Conservation (phyloP, 2,888 invertebrate genomes). For the Cephus runcator region DNA sequence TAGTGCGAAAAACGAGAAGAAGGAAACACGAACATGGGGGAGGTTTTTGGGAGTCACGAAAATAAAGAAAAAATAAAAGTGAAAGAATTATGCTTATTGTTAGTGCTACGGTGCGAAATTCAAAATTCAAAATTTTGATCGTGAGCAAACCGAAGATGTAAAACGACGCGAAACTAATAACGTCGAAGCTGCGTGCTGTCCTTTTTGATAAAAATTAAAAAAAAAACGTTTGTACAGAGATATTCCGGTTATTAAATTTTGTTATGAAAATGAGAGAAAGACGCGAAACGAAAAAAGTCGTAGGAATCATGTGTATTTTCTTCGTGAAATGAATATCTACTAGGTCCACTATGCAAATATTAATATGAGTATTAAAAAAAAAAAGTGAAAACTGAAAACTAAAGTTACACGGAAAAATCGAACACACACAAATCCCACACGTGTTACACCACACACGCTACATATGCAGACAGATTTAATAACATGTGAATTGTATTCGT, state of each 20-base stretch:
- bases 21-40: not conserved
- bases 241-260: conserved; percentile 66
- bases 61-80: conserved; percentile 22
- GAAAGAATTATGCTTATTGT: conserved; percentile 14
- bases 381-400: conserved; percentile 25
- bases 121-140: conserved; percentile 65
- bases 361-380: conserved; percentile 53
- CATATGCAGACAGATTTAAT: conserved; percentile 21
- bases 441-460: not conserved
- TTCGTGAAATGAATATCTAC: conserved; percentile 58
- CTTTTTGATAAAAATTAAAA: conserved; percentile 55
- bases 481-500: conserved; percentile 62
- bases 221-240: conserved; percentile 64
- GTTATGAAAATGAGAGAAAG: conserved; percentile 47
- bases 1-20: not conserved
- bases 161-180: not conserved
- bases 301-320: conserved; percentile 64
- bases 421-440: not conserved
- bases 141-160: conserved; percentile 32
- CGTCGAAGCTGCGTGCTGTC: conserved; percentile 47
- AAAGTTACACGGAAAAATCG: not conserved
- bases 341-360: conserved; percentile 55
- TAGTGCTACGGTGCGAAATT: conserved; percentile 36
- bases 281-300: conserved; percentile 32
- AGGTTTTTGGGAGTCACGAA: conserved; percentile 29